Conservation (phyloP, 1,140 invertebrate genomes). For the Megalonaias nervosa region DNA sequence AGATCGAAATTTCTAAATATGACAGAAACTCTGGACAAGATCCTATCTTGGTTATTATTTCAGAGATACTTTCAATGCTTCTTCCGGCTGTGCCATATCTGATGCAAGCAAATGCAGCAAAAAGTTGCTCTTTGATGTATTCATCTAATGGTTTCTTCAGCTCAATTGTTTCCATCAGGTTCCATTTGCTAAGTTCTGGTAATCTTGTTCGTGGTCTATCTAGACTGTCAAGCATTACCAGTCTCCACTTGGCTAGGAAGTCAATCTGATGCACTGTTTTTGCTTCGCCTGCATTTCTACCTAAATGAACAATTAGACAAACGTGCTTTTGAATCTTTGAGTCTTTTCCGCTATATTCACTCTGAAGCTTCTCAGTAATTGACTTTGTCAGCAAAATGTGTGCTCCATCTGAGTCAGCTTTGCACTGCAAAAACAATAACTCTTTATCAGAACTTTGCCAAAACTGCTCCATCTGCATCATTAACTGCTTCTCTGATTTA, state of each 20-base stretch:
- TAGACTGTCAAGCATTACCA: constrained; percentile 42
- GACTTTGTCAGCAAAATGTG: constrained; percentile 26
- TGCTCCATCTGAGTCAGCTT: constrained; percentile 9
- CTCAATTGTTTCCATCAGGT: constrained; percentile 26
- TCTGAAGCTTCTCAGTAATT: constrained; percentile 3
- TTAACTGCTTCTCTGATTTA: constrained; percentile 38
- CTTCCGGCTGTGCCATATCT: constrained; percentile 32
- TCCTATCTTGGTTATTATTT: constrained; percentile 18
- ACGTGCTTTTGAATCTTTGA: constrained; percentile 26
- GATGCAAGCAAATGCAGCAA: constrained; percentile 49
- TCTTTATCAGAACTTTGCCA: constrained; percentile 15
- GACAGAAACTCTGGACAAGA: constrained; percentile 15
- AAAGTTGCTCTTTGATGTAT: constrained; percentile 36
- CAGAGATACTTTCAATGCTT: constrained; percentile 26
- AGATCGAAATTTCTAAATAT: constrained; percentile 36
- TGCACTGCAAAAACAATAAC: constrained; percentile 29
- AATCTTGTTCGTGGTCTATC: constrained; percentile 22
- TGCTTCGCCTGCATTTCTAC: constrained; percentile 12
- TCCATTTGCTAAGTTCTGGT: constrained; percentile 4
- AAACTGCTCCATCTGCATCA: constrained; percentile 7
- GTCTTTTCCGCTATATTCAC: too few relatives aligned
- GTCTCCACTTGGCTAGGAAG: constrained; percentile 44
- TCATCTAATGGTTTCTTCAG: constrained; percentile 28
- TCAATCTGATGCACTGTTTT: constrained; percentile 36
- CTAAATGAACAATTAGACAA: constrained; percentile 42